Base-by-base conservation (phyloP, 2,888 invertebrate species). In the Argyra leucocephala region DNA sequence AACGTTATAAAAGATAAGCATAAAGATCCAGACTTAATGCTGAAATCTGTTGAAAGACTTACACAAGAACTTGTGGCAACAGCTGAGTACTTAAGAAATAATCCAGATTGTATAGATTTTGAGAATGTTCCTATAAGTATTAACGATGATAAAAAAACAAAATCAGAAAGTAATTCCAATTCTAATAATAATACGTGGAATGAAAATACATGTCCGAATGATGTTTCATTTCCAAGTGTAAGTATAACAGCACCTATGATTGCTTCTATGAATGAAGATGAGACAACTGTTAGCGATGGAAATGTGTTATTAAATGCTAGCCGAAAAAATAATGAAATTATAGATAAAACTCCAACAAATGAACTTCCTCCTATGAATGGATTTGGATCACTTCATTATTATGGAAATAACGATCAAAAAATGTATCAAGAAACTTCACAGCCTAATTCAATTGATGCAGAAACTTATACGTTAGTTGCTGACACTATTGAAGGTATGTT, bases 221-320 rank as follows among this genome's bases (percentile, higher is more conserved):
- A 90, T 74, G 82, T 89, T 37, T 89, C 91, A 0, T 91, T 91
- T 76, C 91, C 91, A 0, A 91, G 89, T 63, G 85, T 91, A 65
- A 90, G 90, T 70, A 85, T 88, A 37, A 88, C 89, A 48, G 86
- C 86, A 0, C 91, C 90, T 1, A 81, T 88, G 72, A 81, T 88
- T 72, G 83, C 85, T 0, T 89, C 90, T 0, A 84, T 89, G 67
- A 84, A 83, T 65, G 86, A 86, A 71, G 86, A 88, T 70, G 76
- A 74, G 48, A 67, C 68, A 10, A 66, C 68, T 12, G 65, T 67
- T 57, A 69, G 67, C 63, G 69, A 70, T 57, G 37, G 67, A 23
- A 63, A 61, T 21, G 37, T 57, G 18, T 48, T 63, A 15, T 21
- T 71, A 4, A 70, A 73, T 18, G 70, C 71, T 1, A 70, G 69